Conservation (phyloP, 2,888 invertebrate species). For the Eristalis intricaria region DNA sequence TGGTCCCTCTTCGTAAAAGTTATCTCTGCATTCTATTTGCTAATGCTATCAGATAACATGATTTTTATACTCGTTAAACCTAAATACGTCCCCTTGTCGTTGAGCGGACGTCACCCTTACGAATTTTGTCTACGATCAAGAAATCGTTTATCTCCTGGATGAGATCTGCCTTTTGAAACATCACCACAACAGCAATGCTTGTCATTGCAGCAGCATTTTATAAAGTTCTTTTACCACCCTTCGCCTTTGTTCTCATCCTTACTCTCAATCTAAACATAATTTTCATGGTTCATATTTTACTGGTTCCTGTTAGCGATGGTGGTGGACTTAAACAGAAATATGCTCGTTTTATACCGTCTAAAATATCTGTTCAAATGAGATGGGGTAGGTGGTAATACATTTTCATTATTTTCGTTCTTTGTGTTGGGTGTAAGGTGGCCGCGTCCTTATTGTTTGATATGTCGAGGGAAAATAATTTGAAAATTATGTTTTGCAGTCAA, state of each 20-base stretch:
- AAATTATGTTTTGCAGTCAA: slow-evolving; percentile 35
- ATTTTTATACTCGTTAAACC: slow-evolving; percentile 48
- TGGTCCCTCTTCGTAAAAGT: slow-evolving; percentile 20
- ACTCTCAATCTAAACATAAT: slow-evolving; percentile 42
- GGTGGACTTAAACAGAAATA: slow-evolving; percentile 21
- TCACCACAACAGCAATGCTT: slow-evolving; percentile 27
- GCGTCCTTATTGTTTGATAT: neutral
- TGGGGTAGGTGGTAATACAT: slow-evolving; percentile 32
- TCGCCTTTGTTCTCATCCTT: neutral
- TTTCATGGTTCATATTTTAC: slow-evolving; percentile 52
- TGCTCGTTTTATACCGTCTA: slow-evolving; percentile 35
- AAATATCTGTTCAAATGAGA: slow-evolving; percentile 35
- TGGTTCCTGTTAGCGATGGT: neutral
- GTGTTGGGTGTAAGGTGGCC: slow-evolving; percentile 13
- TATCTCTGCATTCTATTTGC: slow-evolving; percentile 46
- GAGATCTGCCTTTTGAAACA: slow-evolving; percentile 28
- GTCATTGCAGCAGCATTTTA: neutral
- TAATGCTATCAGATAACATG: slow-evolving; percentile 61
- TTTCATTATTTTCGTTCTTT: slow-evolving; percentile 37
- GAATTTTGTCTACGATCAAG: neutral
- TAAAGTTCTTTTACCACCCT: slow-evolving; percentile 1
- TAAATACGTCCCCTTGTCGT: slow-evolving; percentile 16
- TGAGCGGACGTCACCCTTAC: slow-evolving; percentile 14
- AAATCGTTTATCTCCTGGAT: slow-evolving; percentile 36
- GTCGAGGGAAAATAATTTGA: slow-evolving; percentile 45